Conservation (phyloP, 2,888 invertebrate genomes). For the Eupithecia inturbata region DNA sequence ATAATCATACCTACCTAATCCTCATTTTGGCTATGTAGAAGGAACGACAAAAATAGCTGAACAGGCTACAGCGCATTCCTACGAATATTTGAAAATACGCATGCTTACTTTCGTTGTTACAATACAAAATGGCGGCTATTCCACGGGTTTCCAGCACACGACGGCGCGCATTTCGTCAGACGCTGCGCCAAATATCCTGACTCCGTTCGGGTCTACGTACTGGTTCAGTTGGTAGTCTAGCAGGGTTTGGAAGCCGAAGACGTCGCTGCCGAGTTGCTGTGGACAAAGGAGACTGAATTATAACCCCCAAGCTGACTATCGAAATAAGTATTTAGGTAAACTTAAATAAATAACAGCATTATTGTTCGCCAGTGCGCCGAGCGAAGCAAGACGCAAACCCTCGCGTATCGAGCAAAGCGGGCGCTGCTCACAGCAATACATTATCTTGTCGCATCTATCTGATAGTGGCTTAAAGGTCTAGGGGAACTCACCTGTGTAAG, state of each 20-base stretch:
- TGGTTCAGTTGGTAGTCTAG: conserved; percentile 92
- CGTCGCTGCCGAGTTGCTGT: conserved; percentile 92
- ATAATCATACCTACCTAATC: neutral
- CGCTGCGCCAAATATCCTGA: conserved; percentile 89
- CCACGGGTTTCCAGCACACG: conserved; percentile 89
- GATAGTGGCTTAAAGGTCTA: neutral
- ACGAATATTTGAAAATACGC: neutral
- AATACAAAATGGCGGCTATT: conserved; percentile 46
- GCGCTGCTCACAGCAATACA: too few species aligned
- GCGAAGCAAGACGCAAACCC: too few species aligned
- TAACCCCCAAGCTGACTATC: too few species aligned
- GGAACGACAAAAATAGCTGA: neutral
- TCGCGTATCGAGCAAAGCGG: too few species aligned
- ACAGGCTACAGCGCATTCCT: neutral
- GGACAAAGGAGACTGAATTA: neutral
- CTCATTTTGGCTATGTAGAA: neutral
- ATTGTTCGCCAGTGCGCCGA: too few species aligned
- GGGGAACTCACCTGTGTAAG: conserved; percentile 88
- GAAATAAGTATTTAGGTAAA: too few species aligned
- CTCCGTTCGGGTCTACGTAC: conserved; percentile 88
- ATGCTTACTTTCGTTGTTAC: neutral
- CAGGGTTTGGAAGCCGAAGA: conserved; percentile 90
- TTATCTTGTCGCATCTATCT: neutral
- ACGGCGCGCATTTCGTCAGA: conserved; percentile 90
- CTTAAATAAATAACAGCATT: too few species aligned